Evolutionary conservation across 2,888 invertebrate species (phyloP).

Genomic region (Tetrapedia diversipes): DNA sequence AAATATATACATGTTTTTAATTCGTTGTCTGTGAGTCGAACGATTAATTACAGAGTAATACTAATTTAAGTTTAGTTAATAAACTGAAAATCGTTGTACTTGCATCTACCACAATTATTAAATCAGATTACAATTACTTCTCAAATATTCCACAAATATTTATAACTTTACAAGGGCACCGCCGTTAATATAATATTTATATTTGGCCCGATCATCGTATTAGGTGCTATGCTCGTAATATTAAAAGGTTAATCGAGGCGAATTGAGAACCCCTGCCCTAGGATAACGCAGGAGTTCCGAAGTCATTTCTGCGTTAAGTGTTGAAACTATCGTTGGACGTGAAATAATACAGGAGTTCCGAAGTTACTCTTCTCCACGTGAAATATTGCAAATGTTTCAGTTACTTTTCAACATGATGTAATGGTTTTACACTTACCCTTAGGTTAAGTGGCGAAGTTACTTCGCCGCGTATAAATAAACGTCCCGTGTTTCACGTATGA

Average conservation of each 20-base stretch:
- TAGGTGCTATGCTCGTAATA: too few species aligned
- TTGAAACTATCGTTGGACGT: constrained; percentile 15
- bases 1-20: too few species aligned
- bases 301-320: constrained; percentile 16
- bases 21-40: too few species aligned
- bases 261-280: constrained; percentile 7
- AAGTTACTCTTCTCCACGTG: constrained; percentile 12
- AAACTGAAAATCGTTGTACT: too few species aligned
- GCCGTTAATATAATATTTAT: too few species aligned
- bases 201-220: too few species aligned
- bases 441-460: neutral
- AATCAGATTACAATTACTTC: too few species aligned
- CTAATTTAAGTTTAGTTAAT: too few species aligned
- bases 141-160: too few species aligned
- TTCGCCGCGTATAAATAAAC: neutral
- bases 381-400: constrained; percentile 22
- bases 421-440: neutral
- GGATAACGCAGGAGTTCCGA: constrained; percentile 13
- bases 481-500: neutral
- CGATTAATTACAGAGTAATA: too few species aligned
- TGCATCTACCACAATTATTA: too few species aligned
- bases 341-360: constrained; percentile 22
- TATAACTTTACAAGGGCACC: too few species aligned
- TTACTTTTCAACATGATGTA: constrained; percentile 13
- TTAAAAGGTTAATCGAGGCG: constrained; percentile 3